These are phyloP conservation scores for Myrmecobius fasciatus DNA, from an alignment of 2,113 vertebrate species.

Conservation along the genomic window DNA sequence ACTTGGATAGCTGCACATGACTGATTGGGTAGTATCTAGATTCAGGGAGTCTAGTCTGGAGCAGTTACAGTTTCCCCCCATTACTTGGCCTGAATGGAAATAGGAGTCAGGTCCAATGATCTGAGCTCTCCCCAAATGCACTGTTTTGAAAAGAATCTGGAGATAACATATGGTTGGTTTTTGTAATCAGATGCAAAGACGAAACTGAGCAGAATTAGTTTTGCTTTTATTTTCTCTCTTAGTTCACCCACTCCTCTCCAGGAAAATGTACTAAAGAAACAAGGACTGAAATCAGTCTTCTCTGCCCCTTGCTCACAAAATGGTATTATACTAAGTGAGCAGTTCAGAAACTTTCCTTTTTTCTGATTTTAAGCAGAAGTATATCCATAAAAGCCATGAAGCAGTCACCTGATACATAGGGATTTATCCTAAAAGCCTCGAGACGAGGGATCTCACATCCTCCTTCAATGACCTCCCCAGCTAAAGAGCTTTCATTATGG, in stretches of 20 bases:
- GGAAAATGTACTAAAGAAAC: not conserved
- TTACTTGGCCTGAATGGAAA: not conserved
- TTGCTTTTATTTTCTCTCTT: not conserved
- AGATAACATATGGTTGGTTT: not conserved
- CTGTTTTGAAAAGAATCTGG: not conserved
- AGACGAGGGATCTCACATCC: not conserved
- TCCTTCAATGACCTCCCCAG: not conserved
- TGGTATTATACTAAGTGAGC: not conserved
- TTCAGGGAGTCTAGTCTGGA: not conserved
- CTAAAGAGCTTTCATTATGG: not conserved
- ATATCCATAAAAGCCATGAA: slow-evolving; percentile 37
- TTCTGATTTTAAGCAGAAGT: slow-evolving; percentile 39
- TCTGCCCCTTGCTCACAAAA: not conserved
- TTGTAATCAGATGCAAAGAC: slow-evolving; percentile 3
- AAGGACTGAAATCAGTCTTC: not conserved
- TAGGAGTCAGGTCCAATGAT: not conserved
- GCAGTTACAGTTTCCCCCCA: not conserved
- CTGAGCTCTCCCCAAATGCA: not conserved
- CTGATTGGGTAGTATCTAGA: too few relatives aligned
- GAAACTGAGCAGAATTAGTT: not conserved
- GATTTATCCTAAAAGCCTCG: slow-evolving; percentile 28
- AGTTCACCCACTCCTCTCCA: fast-evolving
- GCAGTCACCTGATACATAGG: not conserved
- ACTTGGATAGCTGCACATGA: too few relatives aligned
- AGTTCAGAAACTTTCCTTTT: not conserved